Evolutionary conservation across 1,140 invertebrate genomes (phyloP).

Genomic region (Dreissena rostriformis): DNA sequence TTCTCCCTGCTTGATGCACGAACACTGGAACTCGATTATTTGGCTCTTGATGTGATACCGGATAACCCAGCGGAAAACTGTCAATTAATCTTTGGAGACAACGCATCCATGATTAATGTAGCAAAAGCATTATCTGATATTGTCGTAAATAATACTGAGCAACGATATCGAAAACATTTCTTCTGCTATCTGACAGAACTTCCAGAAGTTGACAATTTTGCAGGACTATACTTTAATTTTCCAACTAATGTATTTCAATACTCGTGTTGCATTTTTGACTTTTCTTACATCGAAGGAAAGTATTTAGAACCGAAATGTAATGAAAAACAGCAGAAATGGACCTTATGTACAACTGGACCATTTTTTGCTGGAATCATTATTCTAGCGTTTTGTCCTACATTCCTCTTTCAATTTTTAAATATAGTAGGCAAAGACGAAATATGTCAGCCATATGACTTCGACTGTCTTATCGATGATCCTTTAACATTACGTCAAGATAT

Average conservation of each 20-base stretch:
- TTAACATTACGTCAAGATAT: not conserved
- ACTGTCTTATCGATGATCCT: not conserved
- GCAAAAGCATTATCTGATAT: not conserved
- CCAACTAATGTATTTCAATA: constrained; percentile 14
- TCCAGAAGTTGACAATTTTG: constrained; percentile 9
- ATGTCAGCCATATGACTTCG: not conserved
- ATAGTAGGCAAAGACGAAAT: not conserved
- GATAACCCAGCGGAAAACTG: no score
- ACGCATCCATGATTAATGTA: not conserved
- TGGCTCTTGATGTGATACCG: no score
- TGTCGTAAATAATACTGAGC: not conserved
- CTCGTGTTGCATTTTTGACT: not conserved
- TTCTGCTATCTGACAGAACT: not conserved
- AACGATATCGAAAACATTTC: not conserved
- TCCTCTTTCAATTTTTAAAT: not conserved
- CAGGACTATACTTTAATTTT: constrained; percentile 21
- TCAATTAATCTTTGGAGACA: not conserved
- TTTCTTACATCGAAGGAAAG: not conserved
- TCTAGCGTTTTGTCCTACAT: not conserved
- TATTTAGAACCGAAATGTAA: not conserved
- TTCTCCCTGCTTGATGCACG: constrained; percentile 26
- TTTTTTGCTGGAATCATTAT: not conserved
- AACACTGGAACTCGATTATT: not conserved
- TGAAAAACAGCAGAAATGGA: not conserved
- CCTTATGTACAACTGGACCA: not conserved